These are phyloP conservation scores for Protonibea diacanthus DNA, from an alignment of 2,797 vertebrate genomes.

Conservation along the genomic window DNA sequence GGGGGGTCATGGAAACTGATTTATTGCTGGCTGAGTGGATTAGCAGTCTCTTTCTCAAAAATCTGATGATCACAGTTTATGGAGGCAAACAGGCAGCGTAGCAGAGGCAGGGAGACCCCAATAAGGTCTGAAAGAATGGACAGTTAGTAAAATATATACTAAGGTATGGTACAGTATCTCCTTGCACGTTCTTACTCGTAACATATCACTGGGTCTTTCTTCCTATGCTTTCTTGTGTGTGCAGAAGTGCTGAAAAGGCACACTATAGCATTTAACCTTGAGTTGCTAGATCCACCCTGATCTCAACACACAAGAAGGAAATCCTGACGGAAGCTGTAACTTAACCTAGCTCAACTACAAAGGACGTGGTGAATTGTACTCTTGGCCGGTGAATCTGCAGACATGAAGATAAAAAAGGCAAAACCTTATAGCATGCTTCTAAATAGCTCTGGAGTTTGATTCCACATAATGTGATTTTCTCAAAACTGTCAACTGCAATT, in stretches of 20 bases:
- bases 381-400: not conserved
- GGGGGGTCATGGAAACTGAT: slow-evolving; percentile 40
- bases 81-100: slow-evolving; percentile 11
- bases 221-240: not conserved
- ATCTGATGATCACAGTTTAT: slow-evolving; percentile 9
- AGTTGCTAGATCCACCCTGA: slow-evolving; percentile 13
- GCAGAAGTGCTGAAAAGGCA: not conserved
- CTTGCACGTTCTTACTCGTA: slow-evolving; percentile 8
- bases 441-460: not conserved
- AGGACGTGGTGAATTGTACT: not conserved
- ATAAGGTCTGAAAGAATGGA: not conserved
- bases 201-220: not conserved
- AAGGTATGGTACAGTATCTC: not conserved
- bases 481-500: slow-evolving; percentile 8
- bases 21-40: slow-evolving; percentile 51
- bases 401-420: not conserved
- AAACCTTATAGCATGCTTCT: not conserved
- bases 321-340: slow-evolving; percentile 21
- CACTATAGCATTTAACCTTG: slow-evolving; percentile 17
- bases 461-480: slow-evolving; percentile 1
- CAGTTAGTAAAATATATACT: not conserved
- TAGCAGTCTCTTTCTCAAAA: slow-evolving; percentile 25
- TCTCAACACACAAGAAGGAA: slow-evolving; percentile 29
- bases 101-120: not conserved
- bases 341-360: slow-evolving; percentile 20